phyloP scores from a whole-genome alignment of 2,797 vertebrate species.

The Pipistrellus nathusii region DNA sequence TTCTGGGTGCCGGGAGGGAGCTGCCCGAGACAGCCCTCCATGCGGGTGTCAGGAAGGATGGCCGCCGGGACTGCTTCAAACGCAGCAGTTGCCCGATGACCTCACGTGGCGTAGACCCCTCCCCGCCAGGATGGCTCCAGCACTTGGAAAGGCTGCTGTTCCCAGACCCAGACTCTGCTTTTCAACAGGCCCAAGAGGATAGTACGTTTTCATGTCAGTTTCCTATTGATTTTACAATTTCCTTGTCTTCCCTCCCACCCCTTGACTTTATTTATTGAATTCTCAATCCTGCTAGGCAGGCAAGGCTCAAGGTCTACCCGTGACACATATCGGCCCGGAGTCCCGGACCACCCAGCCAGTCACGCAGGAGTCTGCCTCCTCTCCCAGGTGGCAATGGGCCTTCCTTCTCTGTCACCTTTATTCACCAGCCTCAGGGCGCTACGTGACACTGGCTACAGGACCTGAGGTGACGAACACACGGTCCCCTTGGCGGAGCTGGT shows the following conservation, averaged over 20 bases:
- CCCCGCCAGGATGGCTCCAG: neutral
- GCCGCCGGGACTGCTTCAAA: neutral
- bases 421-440: neutral
- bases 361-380: neutral
- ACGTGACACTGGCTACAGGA: neutral
- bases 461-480: neutral
- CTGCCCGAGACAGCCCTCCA: neutral
- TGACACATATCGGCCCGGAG: accelerated
- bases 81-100: neutral
- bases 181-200: neutral
- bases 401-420: neutral
- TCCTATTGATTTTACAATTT: constrained; percentile 50
- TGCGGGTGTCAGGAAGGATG: neutral
- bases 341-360: too few species aligned
- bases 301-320: neutral
- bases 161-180: constrained; percentile 60
- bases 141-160: constrained; percentile 49
- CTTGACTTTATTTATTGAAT: constrained; percentile 67
- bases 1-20: neutral
- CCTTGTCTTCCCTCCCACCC: neutral
- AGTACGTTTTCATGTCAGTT: constrained; percentile 56
- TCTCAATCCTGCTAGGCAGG: neutral
- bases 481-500: accelerated
- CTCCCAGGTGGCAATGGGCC: accelerated
- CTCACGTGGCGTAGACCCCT: neutral